phyloP scores from a whole-genome alignment of 1,140 invertebrate species.

The Macrobrachium nipponense region DNA sequence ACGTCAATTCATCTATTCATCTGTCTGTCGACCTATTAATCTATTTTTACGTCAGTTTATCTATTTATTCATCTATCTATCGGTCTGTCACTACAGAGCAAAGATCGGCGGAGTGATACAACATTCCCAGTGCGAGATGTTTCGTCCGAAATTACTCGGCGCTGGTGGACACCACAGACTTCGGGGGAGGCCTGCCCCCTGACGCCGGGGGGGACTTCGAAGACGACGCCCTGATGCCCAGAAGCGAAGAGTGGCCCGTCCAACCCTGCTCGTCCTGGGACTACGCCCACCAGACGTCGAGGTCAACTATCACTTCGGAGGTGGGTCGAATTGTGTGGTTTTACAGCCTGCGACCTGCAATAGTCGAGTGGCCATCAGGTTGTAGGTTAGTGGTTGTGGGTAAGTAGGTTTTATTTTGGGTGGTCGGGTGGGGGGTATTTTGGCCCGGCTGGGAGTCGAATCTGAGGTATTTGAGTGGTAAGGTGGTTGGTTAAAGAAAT shows the following conservation, averaged over 20 bases:
- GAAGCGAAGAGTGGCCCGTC: too few species aligned
- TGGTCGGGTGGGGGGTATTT: too few species aligned
- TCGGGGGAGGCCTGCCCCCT: conserved; percentile 1
- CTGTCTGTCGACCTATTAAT: background rate
- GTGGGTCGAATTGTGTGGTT: background rate
- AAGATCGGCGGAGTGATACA: conserved; percentile 20
- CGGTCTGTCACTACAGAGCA: background rate
- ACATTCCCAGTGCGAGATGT: conserved; percentile 48
- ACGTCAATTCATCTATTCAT: background rate
- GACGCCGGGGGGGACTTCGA: conserved; percentile 1
- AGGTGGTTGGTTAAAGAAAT: too few species aligned
- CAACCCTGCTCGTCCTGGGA: too few species aligned
- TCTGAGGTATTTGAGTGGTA: too few species aligned
- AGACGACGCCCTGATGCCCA: background rate
- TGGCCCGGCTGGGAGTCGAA: too few species aligned
- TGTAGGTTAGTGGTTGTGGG: too few species aligned
- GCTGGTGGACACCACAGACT: background rate
- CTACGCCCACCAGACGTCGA: too few species aligned
- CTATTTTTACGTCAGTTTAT: background rate
- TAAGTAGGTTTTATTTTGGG: too few species aligned
- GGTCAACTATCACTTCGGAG: background rate
- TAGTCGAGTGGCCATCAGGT: too few species aligned
- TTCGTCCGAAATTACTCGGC: conserved; percentile 24
- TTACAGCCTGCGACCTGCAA: too few species aligned
- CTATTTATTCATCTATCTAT: background rate